phyloP scores from a whole-genome alignment of 2,113 vertebrate species.

The Balaenoptera acutorostrata region DNA sequence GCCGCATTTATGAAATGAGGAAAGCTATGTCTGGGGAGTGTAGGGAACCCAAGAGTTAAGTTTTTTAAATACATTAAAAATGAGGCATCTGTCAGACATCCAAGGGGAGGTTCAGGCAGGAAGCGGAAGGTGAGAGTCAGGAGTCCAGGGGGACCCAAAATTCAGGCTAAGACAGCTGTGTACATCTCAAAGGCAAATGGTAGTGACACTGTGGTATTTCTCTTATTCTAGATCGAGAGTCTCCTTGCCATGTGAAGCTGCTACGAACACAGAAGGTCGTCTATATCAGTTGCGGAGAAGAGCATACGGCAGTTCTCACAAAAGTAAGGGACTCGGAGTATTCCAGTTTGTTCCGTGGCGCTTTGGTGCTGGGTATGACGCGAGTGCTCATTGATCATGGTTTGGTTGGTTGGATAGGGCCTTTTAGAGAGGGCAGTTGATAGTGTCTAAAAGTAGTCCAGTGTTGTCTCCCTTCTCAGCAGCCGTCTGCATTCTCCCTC shows the following conservation, averaged over 20 bases:
- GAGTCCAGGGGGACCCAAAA: not conserved
- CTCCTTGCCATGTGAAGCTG: slow-evolving; percentile 96
- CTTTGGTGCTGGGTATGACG: not conserved
- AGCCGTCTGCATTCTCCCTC: not conserved
- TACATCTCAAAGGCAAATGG: not conserved
- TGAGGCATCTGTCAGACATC: not conserved
- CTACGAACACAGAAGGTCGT: slow-evolving; percentile 95
- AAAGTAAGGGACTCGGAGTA: slow-evolving; percentile 84
- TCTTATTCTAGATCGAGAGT: slow-evolving; percentile 89
- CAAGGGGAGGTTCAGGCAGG: not conserved
- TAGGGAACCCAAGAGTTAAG: not conserved
- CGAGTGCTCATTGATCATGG: not conserved
- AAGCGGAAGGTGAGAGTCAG: not conserved
- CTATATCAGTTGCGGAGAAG: slow-evolving; percentile 92
- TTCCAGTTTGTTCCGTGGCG: not conserved
- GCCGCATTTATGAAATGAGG: not conserved
- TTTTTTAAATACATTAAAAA: not conserved
- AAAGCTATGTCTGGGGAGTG: no score
- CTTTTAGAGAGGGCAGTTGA: not conserved
- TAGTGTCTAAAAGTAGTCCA: not conserved
- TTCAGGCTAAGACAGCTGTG: not conserved
- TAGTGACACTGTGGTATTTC: not conserved
- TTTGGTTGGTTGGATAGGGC: not conserved
- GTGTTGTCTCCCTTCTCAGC: not conserved
- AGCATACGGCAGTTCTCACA: slow-evolving; percentile 86